Evolutionary conservation across 2,113 vertebrate genomes (phyloP), one percentile per base, ranked within the genome.

Genomic region (Amazona guildingii): DNA sequence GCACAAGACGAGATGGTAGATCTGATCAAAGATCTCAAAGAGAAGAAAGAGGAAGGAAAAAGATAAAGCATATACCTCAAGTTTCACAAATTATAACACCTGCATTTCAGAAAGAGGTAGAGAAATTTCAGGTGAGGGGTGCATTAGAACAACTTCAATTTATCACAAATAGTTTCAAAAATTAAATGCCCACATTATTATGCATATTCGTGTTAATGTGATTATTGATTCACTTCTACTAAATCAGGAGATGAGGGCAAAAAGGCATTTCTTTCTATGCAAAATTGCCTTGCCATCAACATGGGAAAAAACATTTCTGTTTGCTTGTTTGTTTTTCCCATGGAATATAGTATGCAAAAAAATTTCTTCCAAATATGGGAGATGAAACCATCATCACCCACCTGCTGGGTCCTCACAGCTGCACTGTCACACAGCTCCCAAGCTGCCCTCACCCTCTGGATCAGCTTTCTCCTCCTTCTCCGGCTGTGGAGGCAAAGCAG

Each of bases 401-500:
- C 33, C 1, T 0, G 19, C 31, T 31, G 35, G 61, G 17, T 31
- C 10, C 17, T 57, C 43, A 33, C 43, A 69, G 61, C 92, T 29
- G 43, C 7, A 0, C 31, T 74, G 77, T 23, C 1, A 2, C 0
- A 2, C 44, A 76, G 51, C 33, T 49, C 25, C 66, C 49, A 1
- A 0, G 24, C 39, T 48, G 31, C 61, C 17, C 27, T 31, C 13
- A 1, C 23, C 10, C 35, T 13, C 0, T 5, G 33, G 31, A 82
- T 19, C 37, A n/a, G 19, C 69, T 29, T 9, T 33, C 24, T 70
- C 48, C 25, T 55, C 57, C 31, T 69, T 29, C 55, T 64, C 63
- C 7, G 2, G 33, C 19, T 69, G 75, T 1, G 1, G n/a, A 52
- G 19, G 37, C 31, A 66, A 28, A 44, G 29, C 55, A 61, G 28